Evolutionary conservation across 1,140 invertebrate genomes (phyloP), one percentile per base, ranked within the genome.

Genomic region (Leptinotarsa lineolata): DNA sequence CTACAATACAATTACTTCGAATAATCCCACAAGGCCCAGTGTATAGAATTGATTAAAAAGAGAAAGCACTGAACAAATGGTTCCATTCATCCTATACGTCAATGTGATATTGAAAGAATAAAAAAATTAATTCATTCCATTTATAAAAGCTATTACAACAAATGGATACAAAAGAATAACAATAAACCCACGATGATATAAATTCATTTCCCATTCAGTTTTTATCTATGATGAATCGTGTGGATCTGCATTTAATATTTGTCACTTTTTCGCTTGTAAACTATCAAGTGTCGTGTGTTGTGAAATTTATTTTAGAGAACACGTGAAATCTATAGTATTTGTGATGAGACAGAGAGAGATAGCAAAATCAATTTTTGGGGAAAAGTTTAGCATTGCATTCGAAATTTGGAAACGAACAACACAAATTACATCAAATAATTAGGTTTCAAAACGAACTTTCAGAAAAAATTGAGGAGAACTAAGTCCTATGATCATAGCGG

Each of bases 31-130:
- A 54, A 54, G 48, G 48, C 48, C n/a, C n/a, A 18, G 48, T 54
- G n/a, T 54, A 54, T 18, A 54, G n/a, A 54, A 54, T 54, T 54
- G 48, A 54, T 54, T 54, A 54, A 54, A 54, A 54, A 54, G 48
- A 18, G 48, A 54, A 54, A 54, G 48, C 48, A 46, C 15, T 4
- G n/a, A 54, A 54, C 48, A 54, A 54, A 54, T 54, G 48, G 48
- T 54, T 54, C n/a, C 48, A 54, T 54, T 54, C 48, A 54, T 54
- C 48, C 15, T 18, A 18, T 18, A 54, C 48, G 48, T 54, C 48
- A 18, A 54, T 54, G 48, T 18, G 48, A 18, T 54, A n/a, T 54
- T 54, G 48, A 54, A n/a, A 54, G 48, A 54, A 54, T 54, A 54
- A 54, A 54, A 18, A 18, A 54, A 54, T 54, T 54, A 54, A 54